A percentile compares a stretch with the other conserved stretches of the same genome.
phyloP scores from a whole-genome alignment of 2,113 vertebrate species.

The Sander lucioperca region DNA sequence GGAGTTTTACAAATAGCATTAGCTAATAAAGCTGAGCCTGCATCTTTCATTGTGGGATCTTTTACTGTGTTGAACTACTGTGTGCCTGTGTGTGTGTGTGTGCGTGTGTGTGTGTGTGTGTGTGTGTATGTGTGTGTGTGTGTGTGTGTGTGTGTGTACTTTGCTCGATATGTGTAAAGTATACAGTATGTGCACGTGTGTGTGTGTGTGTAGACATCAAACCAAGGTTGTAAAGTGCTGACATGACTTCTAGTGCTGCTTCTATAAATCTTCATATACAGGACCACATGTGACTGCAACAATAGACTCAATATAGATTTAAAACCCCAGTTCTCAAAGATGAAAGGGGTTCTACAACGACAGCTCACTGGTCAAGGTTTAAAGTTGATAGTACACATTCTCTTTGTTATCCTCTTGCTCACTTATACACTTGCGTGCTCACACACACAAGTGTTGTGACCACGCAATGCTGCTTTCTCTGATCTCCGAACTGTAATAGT shows the following conservation, averaged over 20 bases:
- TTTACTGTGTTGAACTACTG: slow-evolving; percentile 24
- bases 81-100: slow-evolving; percentile 1
- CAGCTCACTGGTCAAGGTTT: slow-evolving; percentile 27
- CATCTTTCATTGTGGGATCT: slow-evolving; percentile 60
- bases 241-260: slow-evolving; percentile 28
- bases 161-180: not conserved
- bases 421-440: not conserved
- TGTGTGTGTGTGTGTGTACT: too few species aligned
- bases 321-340: slow-evolving; percentile 28
- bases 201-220: slow-evolving; percentile 45
- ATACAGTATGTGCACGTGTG: not conserved
- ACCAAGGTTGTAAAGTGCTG: slow-evolving; percentile 58
- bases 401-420: slow-evolving; percentile 13
- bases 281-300: slow-evolving; percentile 35
- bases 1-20: slow-evolving; percentile 72
- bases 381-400: slow-evolving; percentile 27
- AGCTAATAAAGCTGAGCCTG: slow-evolving; percentile 73
- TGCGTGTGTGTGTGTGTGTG: not conserved
- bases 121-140: not conserved
- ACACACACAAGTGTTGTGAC: not conserved
- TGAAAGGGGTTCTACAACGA: slow-evolving; percentile 7
- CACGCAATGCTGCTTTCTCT: slow-evolving; percentile 30
- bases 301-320: slow-evolving; percentile 1
- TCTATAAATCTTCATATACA: slow-evolving; percentile 66
- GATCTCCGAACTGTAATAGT: slow-evolving; percentile 49